Evolutionary conservation across 2,113 vertebrate genomes (phyloP).

Genomic region (Thalassarche chlororhynchos): DNA sequence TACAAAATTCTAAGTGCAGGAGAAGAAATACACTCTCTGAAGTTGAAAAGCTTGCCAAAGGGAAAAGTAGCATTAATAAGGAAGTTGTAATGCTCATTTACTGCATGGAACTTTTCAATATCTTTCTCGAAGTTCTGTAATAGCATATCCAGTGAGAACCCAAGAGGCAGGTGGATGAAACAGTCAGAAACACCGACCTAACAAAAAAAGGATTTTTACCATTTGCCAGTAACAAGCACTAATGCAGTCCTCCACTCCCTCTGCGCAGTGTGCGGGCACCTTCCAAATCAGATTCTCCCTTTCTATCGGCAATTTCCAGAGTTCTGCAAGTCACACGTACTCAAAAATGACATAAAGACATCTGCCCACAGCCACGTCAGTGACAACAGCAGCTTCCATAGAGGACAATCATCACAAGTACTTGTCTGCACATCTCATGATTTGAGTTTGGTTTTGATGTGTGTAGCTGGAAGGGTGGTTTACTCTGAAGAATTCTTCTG

Average conservation of each 20-base stretch:
- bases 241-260: neutral
- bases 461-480: neutral
- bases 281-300: neutral
- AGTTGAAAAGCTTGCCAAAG: constrained; percentile 11
- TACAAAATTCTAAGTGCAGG: neutral
- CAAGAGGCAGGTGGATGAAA: neutral
- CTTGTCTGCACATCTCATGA: neutral
- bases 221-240: neutral
- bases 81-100: neutral
- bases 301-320: neutral
- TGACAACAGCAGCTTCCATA: neutral
- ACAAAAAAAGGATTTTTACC: neutral
- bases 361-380: neutral
- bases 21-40: neutral
- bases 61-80: constrained; percentile 1
- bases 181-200: neutral
- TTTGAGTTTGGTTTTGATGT: neutral
- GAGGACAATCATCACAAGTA: neutral
- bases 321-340: neutral
- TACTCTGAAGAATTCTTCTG: neutral
- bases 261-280: neutral
- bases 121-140: neutral
- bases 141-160: neutral
- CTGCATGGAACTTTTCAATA: neutral
- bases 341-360: neutral